Evolutionary conservation across 2,797 vertebrate species (phyloP).

Genomic region (Takifugu rubripes): DNA sequence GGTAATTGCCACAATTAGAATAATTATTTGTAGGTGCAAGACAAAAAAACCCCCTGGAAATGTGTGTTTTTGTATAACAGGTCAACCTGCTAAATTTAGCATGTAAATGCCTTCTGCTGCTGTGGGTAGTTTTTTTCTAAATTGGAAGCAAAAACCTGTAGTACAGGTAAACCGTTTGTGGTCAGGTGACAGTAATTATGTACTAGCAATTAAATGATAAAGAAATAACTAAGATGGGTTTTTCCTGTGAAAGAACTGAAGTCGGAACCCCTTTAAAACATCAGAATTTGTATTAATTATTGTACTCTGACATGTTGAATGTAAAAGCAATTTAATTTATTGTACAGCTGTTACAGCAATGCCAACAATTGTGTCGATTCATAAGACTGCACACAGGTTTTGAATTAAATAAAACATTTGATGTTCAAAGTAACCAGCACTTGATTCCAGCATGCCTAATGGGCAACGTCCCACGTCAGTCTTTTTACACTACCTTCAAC

Average conservation of each 20-base stretch:
- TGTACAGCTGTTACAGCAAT: constrained; percentile 46
- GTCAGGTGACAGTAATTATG: background rate
- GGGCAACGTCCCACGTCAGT: constrained; percentile 39
- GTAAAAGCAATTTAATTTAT: constrained; percentile 46
- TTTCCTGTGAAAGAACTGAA: too few relatives aligned
- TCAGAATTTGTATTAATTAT: constrained; percentile 58
- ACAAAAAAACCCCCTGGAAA: too few relatives aligned
- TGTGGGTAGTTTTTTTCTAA: background rate
- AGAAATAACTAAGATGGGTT: background rate
- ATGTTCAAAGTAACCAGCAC: constrained; percentile 30
- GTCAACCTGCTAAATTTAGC: too few relatives aligned
- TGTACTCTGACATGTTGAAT: constrained; percentile 45
- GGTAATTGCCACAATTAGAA: too few relatives aligned
- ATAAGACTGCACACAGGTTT: constrained; percentile 67
- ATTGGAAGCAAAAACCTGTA: constrained; percentile 15
- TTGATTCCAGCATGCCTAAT: constrained; percentile 31
- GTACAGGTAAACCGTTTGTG: background rate
- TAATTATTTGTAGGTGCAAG: too few relatives aligned
- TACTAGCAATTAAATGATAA: background rate
- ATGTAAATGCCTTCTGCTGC: background rate
- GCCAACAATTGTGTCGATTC: constrained; percentile 48
- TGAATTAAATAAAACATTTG: constrained; percentile 39
- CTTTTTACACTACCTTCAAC: background rate
- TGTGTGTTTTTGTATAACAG: too few relatives aligned
- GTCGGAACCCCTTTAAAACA: background rate